Evolutionary conservation across 2,797 vertebrate species (phyloP), one percentile per base, ranked within the genome.

Genomic region (Lutjanus argentimaculatus): DNA sequence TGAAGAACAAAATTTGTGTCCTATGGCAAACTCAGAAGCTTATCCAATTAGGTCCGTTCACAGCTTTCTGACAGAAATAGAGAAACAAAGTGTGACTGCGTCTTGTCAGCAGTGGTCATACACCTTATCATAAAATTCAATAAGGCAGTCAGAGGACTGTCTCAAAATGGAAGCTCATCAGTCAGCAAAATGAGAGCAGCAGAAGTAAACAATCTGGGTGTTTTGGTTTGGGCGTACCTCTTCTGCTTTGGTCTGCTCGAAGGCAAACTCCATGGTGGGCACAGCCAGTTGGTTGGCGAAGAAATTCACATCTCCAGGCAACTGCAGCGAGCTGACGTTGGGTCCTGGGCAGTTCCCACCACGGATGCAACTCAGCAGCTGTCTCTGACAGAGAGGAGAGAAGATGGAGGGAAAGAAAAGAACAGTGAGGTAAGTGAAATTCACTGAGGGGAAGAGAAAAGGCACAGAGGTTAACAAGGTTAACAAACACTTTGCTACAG

Each of bases 271-370:
- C 4, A 84, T 48, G 8, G 95, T 93, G 56, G 98, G 97, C 51
- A 98, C 94, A 72, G 96, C 97, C 6, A 99, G 95, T 19, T 95
- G 94, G 94, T 97, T 98, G 95, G 98, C 96, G 85, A 99, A 98
- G 92, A 97, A 98, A 85, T 95, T 92, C 1, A 95, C 91, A 87
- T 98, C 97, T 51, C 97, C 98, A 79, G 96, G 95, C 12, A 95
- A 94, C 94, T 99, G 98, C 70, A 97, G 86, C 1, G 97, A 97
- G 86, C 94, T 97, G 90, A 97, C 92, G 45, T 97, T 97, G 49
- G 93, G 93, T 82, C 89, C 93, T 0, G 90, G 88, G 79, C 98
- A 99, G 72, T 90, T 93, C 8, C 85, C 75, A 79, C 94, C 93
- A 74, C 92, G 92, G 56, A 95, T 91, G 85, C 97, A 99, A 78